Conservation (phyloP, 2,113 vertebrate genomes). For the Dicrurus megarhynchus region DNA sequence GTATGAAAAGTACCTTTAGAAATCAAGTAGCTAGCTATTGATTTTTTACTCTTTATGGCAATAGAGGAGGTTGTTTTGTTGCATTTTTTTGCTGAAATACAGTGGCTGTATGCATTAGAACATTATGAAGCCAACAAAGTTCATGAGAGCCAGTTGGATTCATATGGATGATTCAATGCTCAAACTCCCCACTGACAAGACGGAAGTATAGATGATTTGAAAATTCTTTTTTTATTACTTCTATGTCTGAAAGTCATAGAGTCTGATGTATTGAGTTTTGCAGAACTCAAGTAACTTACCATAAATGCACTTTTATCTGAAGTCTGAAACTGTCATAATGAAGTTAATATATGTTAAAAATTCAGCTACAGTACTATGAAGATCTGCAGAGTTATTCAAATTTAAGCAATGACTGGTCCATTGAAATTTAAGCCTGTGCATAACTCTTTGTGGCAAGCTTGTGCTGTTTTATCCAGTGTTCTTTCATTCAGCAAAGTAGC, state of each 20-base stretch:
- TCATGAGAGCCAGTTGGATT: neutral
- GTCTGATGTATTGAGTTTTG: neutral
- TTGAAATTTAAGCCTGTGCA: conserved; percentile 16
- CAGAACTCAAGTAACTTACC: neutral
- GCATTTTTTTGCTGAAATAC: neutral
- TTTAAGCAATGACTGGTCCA: neutral
- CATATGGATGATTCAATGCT: neutral
- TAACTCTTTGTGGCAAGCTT: neutral
- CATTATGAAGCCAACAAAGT: neutral
- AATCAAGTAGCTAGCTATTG: neutral
- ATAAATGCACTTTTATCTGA: neutral
- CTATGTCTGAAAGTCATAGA: neutral
- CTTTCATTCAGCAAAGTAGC: conserved; percentile 6
- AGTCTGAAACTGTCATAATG: neutral
- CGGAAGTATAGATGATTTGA: neutral
- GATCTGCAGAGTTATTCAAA: conserved; percentile 9
- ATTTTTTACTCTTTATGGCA: neutral
- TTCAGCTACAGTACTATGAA: neutral
- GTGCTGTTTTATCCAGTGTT: neutral
- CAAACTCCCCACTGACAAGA: neutral
- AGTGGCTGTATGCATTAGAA: neutral
- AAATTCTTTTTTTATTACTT: neutral
- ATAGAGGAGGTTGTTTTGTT: no score
- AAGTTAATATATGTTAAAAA: neutral
- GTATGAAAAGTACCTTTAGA: neutral